Conservation (phyloP, 2,888 invertebrate species). For the Kuschelorhynchus macadamiae region DNA sequence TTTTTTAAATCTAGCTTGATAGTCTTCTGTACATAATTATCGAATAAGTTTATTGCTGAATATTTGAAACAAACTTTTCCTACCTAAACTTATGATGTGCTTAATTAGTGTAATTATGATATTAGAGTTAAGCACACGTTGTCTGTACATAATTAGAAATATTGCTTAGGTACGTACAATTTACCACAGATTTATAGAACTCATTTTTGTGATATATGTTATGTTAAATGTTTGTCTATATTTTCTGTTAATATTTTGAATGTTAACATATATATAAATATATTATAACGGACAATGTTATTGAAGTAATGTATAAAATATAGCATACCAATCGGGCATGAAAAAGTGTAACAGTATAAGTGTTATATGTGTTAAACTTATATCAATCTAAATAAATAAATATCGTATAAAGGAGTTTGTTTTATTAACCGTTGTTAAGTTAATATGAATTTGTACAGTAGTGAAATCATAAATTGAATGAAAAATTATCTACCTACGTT, state of each 20-base stretch:
- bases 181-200: conserved; percentile 32
- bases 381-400: conserved; percentile 17
- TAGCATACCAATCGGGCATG: conserved; percentile 25
- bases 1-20: conserved; percentile 29
- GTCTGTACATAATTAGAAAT: neutral
- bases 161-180: conserved; percentile 2
- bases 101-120: neutral
- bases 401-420: conserved; percentile 24
- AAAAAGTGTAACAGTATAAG: conserved; percentile 22
- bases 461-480: too few relatives aligned
- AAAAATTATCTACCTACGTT: too few relatives aligned
- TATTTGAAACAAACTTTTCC: conserved; percentile 1
- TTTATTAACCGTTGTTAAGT: conserved; percentile 56
- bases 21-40: conserved; percentile 33
- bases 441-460: too few relatives aligned
- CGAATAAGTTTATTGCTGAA: conserved; percentile 12
- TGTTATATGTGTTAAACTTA: conserved; percentile 22
- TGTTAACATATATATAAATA: conserved; percentile 33
- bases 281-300: conserved; percentile 22
- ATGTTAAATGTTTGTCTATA: conserved; percentile 27
- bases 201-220: conserved; percentile 45
- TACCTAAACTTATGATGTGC: conserved; percentile 19
- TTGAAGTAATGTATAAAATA: conserved; percentile 21
- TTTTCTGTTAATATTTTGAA: conserved; percentile 38
- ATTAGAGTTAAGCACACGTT: neutral